Base-by-base conservation (phyloP, 2,113 vertebrate genomes). In the Nestor notabilis region DNA sequence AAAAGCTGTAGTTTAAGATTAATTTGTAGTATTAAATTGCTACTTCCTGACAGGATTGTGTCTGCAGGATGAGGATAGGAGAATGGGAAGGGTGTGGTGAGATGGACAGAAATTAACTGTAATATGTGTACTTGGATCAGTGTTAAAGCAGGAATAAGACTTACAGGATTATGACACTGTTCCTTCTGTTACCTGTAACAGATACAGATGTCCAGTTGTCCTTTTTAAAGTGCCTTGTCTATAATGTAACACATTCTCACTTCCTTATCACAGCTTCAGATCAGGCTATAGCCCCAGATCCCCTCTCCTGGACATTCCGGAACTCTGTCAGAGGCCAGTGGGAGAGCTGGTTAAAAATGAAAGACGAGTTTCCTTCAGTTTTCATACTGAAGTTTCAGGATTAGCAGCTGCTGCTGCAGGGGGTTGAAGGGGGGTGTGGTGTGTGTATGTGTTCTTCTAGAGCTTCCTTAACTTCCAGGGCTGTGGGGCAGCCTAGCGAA, bases 121-220 rank as follows among this genome's bases (percentile, higher is more conserved):
- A 5, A 5, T 69, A 23, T 12, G 21, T 44, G 13, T 74, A 2
- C 33, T 83, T 69, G 46, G 31, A 41, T 69, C 46, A 17, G 0
- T 69, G 28, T 33, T 87, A 28, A 83, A 80, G 63, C 8, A 29
- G 46, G 49, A 80, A 3, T 41, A n/a, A 65, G 41, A n/a, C 5
- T 39, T 49, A 9, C 0, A 4, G 69, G 29, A n/a, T 81, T 74
- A 35, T 31, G 21, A 29, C 11, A 29, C 24, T 20, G 9, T 39
- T 84, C 18, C 9, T 89, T 63, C 20, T 17, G 43, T 50, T 76
- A 31, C 24, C 12, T 64, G 16, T 41, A 70, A 37, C 44, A 41
- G 78, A 23, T 33, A 4, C 5, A 64, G 44, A 46, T 0, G 2
- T 65, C 50, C 0, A 0, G 47, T 27, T 37, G 18, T 41, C n/a